phyloP scores from a whole-genome alignment of 2,113 vertebrate genomes.

The Gopherus flavomarginatus region DNA sequence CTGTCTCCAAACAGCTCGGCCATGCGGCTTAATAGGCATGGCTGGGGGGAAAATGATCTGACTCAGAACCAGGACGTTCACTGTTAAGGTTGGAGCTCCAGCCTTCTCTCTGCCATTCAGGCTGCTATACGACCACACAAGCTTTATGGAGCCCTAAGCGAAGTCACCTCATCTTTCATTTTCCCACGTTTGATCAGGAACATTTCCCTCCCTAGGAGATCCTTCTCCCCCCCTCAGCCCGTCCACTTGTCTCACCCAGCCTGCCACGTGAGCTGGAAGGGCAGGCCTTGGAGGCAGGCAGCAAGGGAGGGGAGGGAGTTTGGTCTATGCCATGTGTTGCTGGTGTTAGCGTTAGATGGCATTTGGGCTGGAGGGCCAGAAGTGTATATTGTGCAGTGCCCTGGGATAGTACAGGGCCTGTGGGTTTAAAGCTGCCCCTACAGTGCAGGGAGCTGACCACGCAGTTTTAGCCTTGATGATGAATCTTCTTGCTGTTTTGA shows the following conservation, averaged over 20 bases:
- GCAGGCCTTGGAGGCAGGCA: neutral
- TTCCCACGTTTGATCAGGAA: neutral
- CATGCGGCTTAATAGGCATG: accelerated
- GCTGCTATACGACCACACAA: neutral
- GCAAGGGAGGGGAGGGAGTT: neutral
- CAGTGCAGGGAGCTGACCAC: neutral
- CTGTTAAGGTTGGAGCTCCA: neutral
- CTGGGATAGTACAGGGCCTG: too few species aligned
- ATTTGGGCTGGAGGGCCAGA: neutral
- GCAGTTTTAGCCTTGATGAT: neutral
- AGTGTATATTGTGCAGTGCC: neutral
- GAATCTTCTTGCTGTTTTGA: neutral
- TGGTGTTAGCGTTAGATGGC: neutral
- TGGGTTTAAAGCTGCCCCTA: neutral
- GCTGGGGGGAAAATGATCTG: neutral
- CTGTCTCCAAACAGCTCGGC: neutral
- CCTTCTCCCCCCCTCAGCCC: accelerated
- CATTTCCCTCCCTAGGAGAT: accelerated
- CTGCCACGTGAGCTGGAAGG: accelerated
- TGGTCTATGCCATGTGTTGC: neutral
- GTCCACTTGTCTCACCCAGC: neutral
- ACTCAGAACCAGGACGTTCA: neutral
- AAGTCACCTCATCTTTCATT: neutral
- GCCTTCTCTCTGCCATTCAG: neutral
- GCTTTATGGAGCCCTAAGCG: neutral